Evolutionary conservation across 2,888 invertebrate species (phyloP).

Genomic region (Danaus chrysippus): DNA sequence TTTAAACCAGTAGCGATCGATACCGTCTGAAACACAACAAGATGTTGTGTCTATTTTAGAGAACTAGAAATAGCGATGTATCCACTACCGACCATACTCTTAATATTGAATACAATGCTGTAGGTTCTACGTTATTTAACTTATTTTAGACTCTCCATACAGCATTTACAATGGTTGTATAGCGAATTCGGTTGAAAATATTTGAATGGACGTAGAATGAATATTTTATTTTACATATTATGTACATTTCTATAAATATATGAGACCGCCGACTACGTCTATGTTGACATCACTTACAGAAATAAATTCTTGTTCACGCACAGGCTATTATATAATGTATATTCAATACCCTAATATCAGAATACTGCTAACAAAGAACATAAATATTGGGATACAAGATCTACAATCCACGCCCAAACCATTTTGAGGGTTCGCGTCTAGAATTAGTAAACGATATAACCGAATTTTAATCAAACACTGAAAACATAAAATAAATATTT

Average conservation of each 20-base stretch:
- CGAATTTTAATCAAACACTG: conserved; percentile 22
- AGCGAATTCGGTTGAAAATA: no score
- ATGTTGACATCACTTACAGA: not conserved
- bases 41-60: conserved; percentile 24
- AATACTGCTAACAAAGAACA: conserved; percentile 29
- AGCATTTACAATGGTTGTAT: no score
- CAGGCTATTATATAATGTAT: conserved; percentile 43
- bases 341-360: conserved; percentile 27
- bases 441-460: conserved; percentile 31
- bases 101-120: conserved; percentile 15
- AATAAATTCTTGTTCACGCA: conserved; percentile 32
- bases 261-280: no score
- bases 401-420: conserved; percentile 34
- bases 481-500: conserved; percentile 16
- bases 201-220: no score
- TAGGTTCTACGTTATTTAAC: no score
- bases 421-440: conserved; percentile 36
- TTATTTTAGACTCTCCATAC: no score
- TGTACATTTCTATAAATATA: no score
- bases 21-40: conserved; percentile 15
- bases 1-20: conserved; percentile 15
- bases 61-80: conserved; percentile 20
- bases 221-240: no score
- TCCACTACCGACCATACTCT: conserved; percentile 16
- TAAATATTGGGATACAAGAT: conserved; percentile 42